phyloP scores from a whole-genome alignment of 2,113 vertebrate genomes.

The Oncorhynchus mykiss region DNA sequence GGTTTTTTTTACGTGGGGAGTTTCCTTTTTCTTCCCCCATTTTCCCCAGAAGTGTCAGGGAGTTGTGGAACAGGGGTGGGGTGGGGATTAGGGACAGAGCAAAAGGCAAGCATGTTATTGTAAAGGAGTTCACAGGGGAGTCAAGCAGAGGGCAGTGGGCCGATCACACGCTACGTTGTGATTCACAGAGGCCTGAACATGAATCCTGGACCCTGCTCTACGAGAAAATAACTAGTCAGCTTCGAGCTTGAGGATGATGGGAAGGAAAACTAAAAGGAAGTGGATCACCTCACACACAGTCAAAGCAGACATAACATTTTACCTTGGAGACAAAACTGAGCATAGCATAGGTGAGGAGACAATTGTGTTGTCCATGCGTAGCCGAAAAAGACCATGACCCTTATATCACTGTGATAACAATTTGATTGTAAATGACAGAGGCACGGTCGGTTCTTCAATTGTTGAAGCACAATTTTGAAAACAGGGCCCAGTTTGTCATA shows the following conservation, averaged over 20 bases:
- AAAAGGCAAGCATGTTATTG: conserved; percentile 74
- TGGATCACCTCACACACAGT: background rate
- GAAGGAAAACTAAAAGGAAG: conserved; percentile 30
- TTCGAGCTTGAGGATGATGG: background rate
- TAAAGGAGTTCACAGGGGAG: conserved; percentile 69
- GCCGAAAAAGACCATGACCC: too few species aligned
- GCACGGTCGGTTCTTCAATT: too few species aligned
- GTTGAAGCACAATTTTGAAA: too few species aligned
- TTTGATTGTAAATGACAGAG: too few species aligned
- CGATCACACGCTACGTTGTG: conserved; percentile 68
- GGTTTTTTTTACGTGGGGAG: background rate
- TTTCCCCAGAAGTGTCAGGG: conserved; percentile 51
- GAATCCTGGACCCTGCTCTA: background rate
- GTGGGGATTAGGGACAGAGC: conserved; percentile 43
- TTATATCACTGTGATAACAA: background rate
- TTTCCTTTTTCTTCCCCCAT: conserved; percentile 9
- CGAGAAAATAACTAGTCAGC: too few species aligned
- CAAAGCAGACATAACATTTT: too few species aligned
- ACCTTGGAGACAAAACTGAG: too few species aligned
- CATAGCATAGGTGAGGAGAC: too few species aligned
- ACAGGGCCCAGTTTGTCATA: too few species aligned
- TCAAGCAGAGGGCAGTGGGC: conserved; percentile 71
- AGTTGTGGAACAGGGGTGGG: conserved; percentile 32
- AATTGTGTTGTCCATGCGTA: too few species aligned
- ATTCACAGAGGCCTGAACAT: conserved; percentile 51